Conservation (phyloP, 1,140 invertebrate genomes). For the Ostrea edulis region DNA sequence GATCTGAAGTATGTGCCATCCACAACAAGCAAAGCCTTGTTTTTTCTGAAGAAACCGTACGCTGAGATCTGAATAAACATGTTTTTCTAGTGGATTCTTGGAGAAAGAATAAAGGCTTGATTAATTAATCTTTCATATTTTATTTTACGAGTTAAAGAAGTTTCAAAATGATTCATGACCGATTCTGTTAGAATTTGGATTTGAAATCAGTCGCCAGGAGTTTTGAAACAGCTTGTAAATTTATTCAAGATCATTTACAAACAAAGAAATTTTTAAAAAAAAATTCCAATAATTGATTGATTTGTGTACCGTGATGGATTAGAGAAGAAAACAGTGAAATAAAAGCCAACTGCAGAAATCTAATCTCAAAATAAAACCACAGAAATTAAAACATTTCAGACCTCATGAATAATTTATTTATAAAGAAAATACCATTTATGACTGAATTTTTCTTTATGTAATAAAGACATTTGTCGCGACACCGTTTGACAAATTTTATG, state of each 20-base stretch:
- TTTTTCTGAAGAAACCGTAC: neutral
- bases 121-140: neutral
- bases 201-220: neutral
- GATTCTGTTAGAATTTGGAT: neutral
- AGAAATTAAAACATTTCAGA: constrained; percentile 2
- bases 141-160: neutral
- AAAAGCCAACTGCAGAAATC: neutral
- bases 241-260: constrained; percentile 25
- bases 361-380: constrained; percentile 29
- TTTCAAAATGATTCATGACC: neutral
- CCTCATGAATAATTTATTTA: constrained; percentile 23
- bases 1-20: neutral
- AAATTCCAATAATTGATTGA: constrained; percentile 19
- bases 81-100: neutral
- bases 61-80: neutral
- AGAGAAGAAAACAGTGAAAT: neutral
- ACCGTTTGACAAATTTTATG: neutral
- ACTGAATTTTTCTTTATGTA: neutral
- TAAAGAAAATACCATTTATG: neutral
- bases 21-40: neutral
- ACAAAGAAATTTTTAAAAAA: neutral
- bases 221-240: neutral
- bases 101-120: neutral
- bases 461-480: constrained; percentile 5
- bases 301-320: constrained; percentile 4